Conservation (phyloP, 2,888 invertebrate species). For the Thelaira solivaga region DNA sequence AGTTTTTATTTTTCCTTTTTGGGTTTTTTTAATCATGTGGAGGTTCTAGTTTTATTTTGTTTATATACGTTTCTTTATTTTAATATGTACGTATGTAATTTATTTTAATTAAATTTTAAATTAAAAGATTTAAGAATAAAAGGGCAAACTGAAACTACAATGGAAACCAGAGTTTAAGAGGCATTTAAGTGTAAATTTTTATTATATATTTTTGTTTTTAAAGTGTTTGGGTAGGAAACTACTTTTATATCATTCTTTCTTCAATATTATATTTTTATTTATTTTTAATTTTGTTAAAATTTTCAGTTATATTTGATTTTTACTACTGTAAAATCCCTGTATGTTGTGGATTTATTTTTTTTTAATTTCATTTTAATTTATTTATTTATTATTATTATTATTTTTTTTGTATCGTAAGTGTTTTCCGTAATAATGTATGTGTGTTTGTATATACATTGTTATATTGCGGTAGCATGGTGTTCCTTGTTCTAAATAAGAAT, state of each 20-base stretch:
- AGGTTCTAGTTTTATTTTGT: background rate
- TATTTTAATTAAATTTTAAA: slow-evolving; percentile 29
- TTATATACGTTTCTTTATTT: background rate
- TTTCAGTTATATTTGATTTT: slow-evolving; percentile 54
- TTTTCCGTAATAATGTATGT: no score
- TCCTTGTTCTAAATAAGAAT: no score
- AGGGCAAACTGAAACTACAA: slow-evolving; percentile 60
- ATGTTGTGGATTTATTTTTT: slow-evolving; percentile 67
- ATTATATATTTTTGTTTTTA: slow-evolving; percentile 24
- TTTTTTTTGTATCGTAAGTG: background rate
- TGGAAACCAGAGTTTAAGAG: slow-evolving; percentile 61
- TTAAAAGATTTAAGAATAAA: slow-evolving; percentile 24
- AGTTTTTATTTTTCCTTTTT: slow-evolving; percentile 56
- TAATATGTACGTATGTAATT: slow-evolving; percentile 43
- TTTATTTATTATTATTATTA: background rate
- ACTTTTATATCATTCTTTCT: slow-evolving; percentile 6
- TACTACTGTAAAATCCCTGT: slow-evolving; percentile 75
- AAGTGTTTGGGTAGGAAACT: background rate
- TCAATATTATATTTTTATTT: slow-evolving; percentile 47
- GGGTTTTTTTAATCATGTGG: slow-evolving; percentile 23
- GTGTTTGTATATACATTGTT: no score
- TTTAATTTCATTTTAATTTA: background rate
- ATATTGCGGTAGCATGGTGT: no score
- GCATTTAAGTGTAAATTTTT: slow-evolving; percentile 39
- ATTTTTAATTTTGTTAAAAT: slow-evolving; percentile 48